phyloP scores from a whole-genome alignment of 35 echinoderm and acorn worm species.

The Antedon bifida region DNA sequence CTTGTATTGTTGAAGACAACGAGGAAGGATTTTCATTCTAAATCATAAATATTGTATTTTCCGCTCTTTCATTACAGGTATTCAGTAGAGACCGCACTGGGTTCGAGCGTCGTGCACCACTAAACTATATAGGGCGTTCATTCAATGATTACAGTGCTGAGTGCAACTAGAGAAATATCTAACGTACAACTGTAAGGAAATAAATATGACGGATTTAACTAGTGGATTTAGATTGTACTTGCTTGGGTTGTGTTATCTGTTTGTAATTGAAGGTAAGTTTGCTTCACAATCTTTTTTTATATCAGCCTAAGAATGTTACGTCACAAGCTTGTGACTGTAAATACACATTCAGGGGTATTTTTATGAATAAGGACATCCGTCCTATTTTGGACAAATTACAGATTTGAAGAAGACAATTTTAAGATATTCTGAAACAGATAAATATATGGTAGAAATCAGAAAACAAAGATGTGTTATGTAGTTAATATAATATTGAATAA shows the following conservation, averaged over 20 bases:
- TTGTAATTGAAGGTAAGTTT: background rate
- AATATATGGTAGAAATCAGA: too few relatives aligned
- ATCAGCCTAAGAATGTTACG: too few relatives aligned
- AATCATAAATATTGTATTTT: background rate
- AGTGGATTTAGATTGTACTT: background rate
- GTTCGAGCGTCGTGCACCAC: background rate
- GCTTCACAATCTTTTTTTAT: background rate
- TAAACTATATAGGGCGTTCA: background rate
- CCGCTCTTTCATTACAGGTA: background rate
- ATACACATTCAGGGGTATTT: too few relatives aligned
- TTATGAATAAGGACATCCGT: too few relatives aligned
- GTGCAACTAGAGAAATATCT: background rate
- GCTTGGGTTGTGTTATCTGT: background rate
- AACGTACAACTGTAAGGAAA: background rate
- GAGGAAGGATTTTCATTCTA: background rate
- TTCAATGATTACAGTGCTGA: background rate
- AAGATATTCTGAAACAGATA: too few relatives aligned
- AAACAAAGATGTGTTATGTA: too few relatives aligned
- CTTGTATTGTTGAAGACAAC: background rate
- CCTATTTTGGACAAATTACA: too few relatives aligned
- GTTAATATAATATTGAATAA: too few relatives aligned
- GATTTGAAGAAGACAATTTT: too few relatives aligned
- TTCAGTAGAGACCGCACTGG: background rate
- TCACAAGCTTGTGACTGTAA: too few relatives aligned
- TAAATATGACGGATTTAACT: background rate